phyloP scores from a whole-genome alignment of 2,113 vertebrate genomes.

The Ornithorhynchus anatinus region DNA sequence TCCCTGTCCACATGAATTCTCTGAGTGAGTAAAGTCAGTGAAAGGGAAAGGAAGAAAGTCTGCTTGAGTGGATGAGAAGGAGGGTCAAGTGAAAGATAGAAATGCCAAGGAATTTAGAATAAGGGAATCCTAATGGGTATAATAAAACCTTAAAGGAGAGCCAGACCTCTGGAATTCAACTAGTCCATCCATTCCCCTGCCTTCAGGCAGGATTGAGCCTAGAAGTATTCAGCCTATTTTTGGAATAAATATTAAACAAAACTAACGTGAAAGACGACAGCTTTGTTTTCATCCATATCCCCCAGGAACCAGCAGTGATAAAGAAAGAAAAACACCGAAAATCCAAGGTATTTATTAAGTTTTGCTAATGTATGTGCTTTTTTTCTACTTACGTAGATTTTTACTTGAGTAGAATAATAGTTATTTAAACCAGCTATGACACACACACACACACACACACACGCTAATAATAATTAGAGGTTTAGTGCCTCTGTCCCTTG shows the following conservation, averaged over 20 bases:
- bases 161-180: too few relatives aligned
- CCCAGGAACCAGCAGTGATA: neutral
- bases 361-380: neutral
- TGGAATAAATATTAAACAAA: neutral
- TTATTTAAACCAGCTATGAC: conserved; percentile 13
- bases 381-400: neutral
- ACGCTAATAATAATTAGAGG: neutral
- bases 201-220: too few relatives aligned
- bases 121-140: too few relatives aligned
- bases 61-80: too few relatives aligned
- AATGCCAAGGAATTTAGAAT: too few relatives aligned
- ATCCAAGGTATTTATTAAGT: neutral
- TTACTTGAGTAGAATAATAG: conserved; percentile 2
- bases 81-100: too few relatives aligned
- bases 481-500: neutral
- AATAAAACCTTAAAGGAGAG: too few relatives aligned
- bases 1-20: too few relatives aligned
- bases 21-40: too few relatives aligned
- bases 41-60: too few relatives aligned
- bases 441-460: too few relatives aligned
- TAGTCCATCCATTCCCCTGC: too few relatives aligned
- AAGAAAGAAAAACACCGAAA: neutral
- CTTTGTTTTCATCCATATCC: neutral
- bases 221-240: neutral
- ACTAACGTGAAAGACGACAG: fast-evolving